Evolutionary conservation across 1,140 invertebrate genomes (phyloP), one percentile per base, ranked within the genome.

Genomic region (Euborellia annulipes): DNA sequence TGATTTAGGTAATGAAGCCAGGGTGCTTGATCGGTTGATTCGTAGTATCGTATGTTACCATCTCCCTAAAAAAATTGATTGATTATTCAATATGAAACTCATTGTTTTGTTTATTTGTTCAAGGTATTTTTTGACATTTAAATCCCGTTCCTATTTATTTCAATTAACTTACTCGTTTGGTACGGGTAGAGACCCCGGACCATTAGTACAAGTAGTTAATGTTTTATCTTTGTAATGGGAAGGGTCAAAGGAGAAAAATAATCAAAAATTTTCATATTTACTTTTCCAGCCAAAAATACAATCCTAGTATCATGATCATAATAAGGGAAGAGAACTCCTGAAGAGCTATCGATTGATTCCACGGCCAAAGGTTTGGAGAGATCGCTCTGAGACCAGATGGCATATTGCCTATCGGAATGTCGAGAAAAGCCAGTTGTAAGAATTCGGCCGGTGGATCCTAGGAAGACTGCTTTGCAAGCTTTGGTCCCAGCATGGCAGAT

Each of bases 11-110:
- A 95, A 65, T 92, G 82, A 47, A 88, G 71, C 63, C 80, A 91
- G 0, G 89, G 87, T 2, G 75, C 63, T 52, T 89, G 81, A 52
- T 88, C 76, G 0, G 82, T 82, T 18, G 94, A 76, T 67, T 96
- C 91, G 64, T 91, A 95, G 63, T 94, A 96, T 7, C 90, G 72
- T 49, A 96, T 93, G 57, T 90, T 93, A 7, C 90, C 88, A 60
- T 94, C 90, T 2, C 90, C 89, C 75, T 91, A 51, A n/a, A 58
- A 58, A 50, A 47, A n/a, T n/a, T n/a, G n/a, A n/a, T n/a, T n/a
- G n/a, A n/a, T n/a, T n/a, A n/a, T n/a, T n/a, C n/a, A n/a, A n/a
- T n/a, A n/a, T n/a, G n/a, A n/a, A n/a, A n/a, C n/a, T n/a, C n/a
- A n/a, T n/a, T n/a, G n/a, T n/a, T n/a, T n/a, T n/a, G n/a, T n/a